Percentiles rank a stretch among this genome's conserved stretches.
phyloP scores from a whole-genome alignment of 1,140 invertebrate genomes.

The Sinella curviseta region DNA sequence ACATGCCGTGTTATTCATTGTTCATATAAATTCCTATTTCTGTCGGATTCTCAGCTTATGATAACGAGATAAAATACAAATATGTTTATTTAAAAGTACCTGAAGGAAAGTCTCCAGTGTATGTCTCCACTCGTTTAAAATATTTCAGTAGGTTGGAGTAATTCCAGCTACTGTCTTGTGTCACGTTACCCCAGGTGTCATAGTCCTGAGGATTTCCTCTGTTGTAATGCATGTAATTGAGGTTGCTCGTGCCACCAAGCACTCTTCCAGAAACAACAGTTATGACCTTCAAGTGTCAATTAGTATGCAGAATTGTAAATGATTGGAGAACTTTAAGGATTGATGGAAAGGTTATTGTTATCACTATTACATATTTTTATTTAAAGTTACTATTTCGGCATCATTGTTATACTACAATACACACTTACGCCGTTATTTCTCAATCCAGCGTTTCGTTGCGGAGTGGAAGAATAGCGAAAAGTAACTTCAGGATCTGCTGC shows the following conservation, averaged over 20 bases:
- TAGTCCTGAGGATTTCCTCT: conserved; percentile 66
- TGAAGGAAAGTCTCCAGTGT: conserved; percentile 21
- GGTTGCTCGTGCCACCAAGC: conserved; percentile 62
- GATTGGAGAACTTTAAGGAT: too few species aligned
- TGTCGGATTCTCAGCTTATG: conserved; percentile 1
- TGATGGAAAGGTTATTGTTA: background rate
- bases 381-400: background rate
- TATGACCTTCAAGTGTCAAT: background rate
- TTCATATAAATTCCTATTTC: background rate
- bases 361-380: background rate
- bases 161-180: conserved; percentile 52
- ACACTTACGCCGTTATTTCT: background rate
- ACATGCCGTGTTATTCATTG: too few species aligned
- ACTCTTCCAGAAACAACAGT: conserved; percentile 42
- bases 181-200: conserved; percentile 62
- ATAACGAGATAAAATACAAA: background rate
- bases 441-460: conserved; percentile 7
- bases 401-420: background rate
- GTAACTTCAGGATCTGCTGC: background rate
- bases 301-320: too few species aligned
- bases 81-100: conserved; percentile 6
- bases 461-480: background rate
- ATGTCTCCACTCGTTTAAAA: conserved; percentile 80
- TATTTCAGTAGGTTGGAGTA: conserved; percentile 62
- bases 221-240: conserved; percentile 69